Base-by-base conservation (phyloP, 2,113 vertebrate species). In the Marcusenius ussheri region DNA sequence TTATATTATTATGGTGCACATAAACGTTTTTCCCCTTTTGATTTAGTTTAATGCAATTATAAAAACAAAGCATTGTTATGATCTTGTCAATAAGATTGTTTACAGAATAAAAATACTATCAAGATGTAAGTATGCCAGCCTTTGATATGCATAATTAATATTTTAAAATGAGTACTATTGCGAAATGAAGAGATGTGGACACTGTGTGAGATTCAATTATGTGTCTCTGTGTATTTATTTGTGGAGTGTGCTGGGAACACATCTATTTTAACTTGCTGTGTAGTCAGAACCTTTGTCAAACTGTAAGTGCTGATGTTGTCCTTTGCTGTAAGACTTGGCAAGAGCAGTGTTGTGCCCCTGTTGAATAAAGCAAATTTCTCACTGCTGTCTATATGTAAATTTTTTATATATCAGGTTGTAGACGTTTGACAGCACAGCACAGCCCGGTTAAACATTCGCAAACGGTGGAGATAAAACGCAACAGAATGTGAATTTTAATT, bases 221-320 rank as follows among this genome's bases (percentile, higher is more conserved):
- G 47, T 89, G 88, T 80, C 66, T 89, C 10, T 80, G 88, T 89
- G 62, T 66, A 70, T 88, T 47, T 88, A 46, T 89, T 49, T 89
- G 88, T 89, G 47, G 39, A 80, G 77, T 53, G 70, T 80, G 70
- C 47, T 47, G 88, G 70, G 27, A 31, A 17, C 70, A 66, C 17
- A 7, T 77, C 46, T 45, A 47, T 70, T 89, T 89, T 39, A 50
- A 17, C 31, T 50, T 80, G 39, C 39, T 24, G 70, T 89, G 45
- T 89, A 80, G 53, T 89, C 47, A 35, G 17, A 77, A 77, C 17
- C 27, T 89, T 77, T 80, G 70, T 89, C 46, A 49, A 21, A 27
- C 87, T 70, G 39, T 45, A 27, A 51, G 70, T 83, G 49, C 10
- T 35, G 47, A 42, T 56, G 83, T 83, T 27, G 84, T 87, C 46